Conservation (phyloP, 1,140 invertebrate species). For the Sycophila sp. region DNA sequence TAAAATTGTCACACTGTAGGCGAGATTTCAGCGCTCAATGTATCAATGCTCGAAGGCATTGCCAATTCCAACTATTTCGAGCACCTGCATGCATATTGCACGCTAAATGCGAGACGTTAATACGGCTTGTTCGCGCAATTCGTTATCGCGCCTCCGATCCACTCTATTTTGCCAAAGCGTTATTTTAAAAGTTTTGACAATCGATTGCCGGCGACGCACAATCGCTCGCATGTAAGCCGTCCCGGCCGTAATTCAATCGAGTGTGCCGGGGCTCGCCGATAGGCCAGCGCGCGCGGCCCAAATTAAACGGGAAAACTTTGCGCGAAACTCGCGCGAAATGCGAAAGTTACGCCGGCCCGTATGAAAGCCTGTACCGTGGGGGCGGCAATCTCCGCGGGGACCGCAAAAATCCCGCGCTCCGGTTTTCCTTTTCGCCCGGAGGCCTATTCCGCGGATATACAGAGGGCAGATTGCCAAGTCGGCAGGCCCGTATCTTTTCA, state of each 20-base stretch:
- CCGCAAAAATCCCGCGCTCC: not conserved
- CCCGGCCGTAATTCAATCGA: no score
- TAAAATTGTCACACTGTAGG: no score
- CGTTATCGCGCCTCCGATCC: no score
- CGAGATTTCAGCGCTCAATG: not conserved
- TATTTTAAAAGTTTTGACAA: no score
- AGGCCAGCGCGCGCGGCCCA: no score
- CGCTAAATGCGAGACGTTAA: not conserved
- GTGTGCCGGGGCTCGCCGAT: no score
- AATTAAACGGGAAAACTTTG: no score
- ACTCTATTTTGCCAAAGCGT: no score
- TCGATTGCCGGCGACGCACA: no score
- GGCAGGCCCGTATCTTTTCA: not conserved
- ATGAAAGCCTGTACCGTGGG: no score
- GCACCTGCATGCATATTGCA: not conserved
- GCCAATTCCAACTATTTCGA: not conserved
- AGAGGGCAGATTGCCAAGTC: constrained; percentile 12
- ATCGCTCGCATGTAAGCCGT: no score
- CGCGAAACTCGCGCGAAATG: not conserved
- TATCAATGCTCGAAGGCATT: not conserved
- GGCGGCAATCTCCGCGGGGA: not conserved
- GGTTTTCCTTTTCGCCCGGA: not conserved
- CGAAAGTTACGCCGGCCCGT: no score
- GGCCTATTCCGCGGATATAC: not conserved
- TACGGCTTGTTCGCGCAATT: not conserved